Evolutionary conservation across 2,113 vertebrate genomes (phyloP).

Genomic region (Terrapene triunguis): DNA sequence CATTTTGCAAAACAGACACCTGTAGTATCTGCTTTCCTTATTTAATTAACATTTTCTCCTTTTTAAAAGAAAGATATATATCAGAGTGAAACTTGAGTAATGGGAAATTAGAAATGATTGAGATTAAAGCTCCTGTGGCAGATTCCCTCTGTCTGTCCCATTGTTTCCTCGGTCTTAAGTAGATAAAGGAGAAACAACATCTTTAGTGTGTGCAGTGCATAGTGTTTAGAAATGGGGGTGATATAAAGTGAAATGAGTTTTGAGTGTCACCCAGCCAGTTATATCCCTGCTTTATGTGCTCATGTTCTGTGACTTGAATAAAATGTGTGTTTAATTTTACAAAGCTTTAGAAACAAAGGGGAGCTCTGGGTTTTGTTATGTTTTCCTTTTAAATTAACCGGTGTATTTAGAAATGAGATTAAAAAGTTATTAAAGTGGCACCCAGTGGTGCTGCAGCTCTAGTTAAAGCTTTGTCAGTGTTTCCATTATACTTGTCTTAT

Average conservation of each 20-base stretch:
- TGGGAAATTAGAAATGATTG: slow-evolving; percentile 53
- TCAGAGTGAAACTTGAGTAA: slow-evolving; percentile 30
- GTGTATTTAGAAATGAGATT: slow-evolving; percentile 14
- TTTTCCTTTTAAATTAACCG: slow-evolving; percentile 27
- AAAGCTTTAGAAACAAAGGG: neutral
- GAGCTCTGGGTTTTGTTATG: neutral
- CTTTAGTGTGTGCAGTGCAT: neutral
- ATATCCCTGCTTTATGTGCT: neutral
- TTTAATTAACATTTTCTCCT: slow-evolving; percentile 55
- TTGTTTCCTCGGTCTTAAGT: neutral
- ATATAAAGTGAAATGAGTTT: slow-evolving; percentile 19
- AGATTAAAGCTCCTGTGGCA: slow-evolving; percentile 4
- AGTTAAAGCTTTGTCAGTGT: neutral
- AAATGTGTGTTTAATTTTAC: slow-evolving; percentile 12
- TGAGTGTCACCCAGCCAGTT: neutral
- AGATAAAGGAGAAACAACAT: neutral
- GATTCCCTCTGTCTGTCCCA: neutral
- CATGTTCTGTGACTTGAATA: neutral
- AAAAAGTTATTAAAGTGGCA: slow-evolving; percentile 48
- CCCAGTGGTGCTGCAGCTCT: slow-evolving; percentile 14
- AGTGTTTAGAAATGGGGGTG: slow-evolving; percentile 1
- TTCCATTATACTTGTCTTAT: slow-evolving; percentile 26
- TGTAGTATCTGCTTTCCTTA: slow-evolving; percentile 23
- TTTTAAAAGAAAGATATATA: slow-evolving; percentile 24
- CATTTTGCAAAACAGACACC: fast-evolving